Base-by-base conservation (phyloP, 2,888 invertebrate species). In the Acrobasis consociella region DNA sequence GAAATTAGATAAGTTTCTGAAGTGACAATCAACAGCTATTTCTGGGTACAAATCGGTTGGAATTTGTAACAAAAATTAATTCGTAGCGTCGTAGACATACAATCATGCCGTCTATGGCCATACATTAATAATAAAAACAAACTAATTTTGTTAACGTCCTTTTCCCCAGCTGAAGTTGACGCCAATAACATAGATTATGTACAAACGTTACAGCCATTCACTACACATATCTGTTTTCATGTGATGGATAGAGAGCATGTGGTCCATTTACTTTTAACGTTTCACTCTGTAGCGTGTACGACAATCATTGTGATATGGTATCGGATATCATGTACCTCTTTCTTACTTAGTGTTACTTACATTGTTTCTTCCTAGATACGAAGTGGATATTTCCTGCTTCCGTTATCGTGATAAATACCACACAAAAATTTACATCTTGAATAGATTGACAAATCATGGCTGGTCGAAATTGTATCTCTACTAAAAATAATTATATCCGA, bases 281-380 rank as follows among this genome's bases (percentile, higher is more conserved):
- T 64, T 67, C 67, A 65, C 64, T 64, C 60, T 65, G 64, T 63
- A 72, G 70, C 67, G 68, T 69, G 69, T 67, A 70, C 67, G 67
- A 69, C 65, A 70, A 72, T 72, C 68, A 71, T 73, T 76, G 82
- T 82, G 80, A 81, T 81, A 82, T 78, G 81, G 83, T 85, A 83
- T 86, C 83, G 81, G 81, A 83, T 81, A 82, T 83, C 80, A 80
- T 77, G 76, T 82, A 83, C 78, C 78, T 80, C 74, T 70, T 78
- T 76, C 77, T 77, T 83, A 72, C 69, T 75, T 76, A 81, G 75
- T 76, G 71, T 80, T 80, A 80, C 74, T 80, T 69, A 75, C 77
- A 79, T 82, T 78, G 73, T 85, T 85, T 83, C 83, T 86, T 86
- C 82, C 72, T 86, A 85, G 81, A 79, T 77, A 78, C 77, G 77